Percentiles rank a stretch among this genome's conserved stretches.
Evolutionary conservation across 2,888 invertebrate species (phyloP).

Genomic region (Kuschelorhynchus macadamiae): DNA sequence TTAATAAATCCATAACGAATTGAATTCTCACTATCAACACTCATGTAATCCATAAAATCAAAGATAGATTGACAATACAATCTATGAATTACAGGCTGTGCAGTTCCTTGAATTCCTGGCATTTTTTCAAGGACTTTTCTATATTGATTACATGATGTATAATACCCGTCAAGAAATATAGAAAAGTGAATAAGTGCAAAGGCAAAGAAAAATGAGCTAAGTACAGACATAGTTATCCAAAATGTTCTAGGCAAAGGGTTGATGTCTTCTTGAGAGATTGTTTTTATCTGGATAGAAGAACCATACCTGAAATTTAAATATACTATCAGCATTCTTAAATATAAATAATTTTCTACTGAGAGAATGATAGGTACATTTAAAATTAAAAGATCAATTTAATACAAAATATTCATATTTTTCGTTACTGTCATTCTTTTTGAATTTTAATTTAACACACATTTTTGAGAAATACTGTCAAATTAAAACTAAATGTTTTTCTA

Average conservation of each 20-base stretch:
- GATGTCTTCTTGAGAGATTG: constrained; percentile 73
- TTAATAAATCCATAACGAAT: constrained; percentile 79
- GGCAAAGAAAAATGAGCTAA: constrained; percentile 75
- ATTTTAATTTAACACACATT: too few species aligned
- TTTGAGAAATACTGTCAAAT: too few species aligned
- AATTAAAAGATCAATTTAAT: too few species aligned
- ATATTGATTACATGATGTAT: constrained; percentile 83
- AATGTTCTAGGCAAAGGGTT: constrained; percentile 75
- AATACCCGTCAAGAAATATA: constrained; percentile 81
- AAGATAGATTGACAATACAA: constrained; percentile 81
- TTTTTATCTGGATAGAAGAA: constrained; percentile 77
- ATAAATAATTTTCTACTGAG: too few species aligned
- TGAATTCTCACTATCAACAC: constrained; percentile 76
- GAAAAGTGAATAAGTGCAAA: constrained; percentile 80
- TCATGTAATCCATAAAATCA: constrained; percentile 89
- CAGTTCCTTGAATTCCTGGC: constrained; percentile 72
- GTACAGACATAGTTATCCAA: constrained; percentile 78
- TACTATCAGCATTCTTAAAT: too few species aligned
- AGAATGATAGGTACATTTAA: too few species aligned
- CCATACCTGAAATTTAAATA: constrained; percentile 73
- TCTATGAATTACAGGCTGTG: constrained; percentile 76
- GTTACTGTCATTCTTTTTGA: too few species aligned
- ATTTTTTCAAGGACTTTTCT: constrained; percentile 76
- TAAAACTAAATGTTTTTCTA: too few species aligned
- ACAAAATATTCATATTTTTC: too few species aligned